Base-by-base conservation (phyloP, 2,113 vertebrate genomes). In the Osmerus eperlanus region DNA sequence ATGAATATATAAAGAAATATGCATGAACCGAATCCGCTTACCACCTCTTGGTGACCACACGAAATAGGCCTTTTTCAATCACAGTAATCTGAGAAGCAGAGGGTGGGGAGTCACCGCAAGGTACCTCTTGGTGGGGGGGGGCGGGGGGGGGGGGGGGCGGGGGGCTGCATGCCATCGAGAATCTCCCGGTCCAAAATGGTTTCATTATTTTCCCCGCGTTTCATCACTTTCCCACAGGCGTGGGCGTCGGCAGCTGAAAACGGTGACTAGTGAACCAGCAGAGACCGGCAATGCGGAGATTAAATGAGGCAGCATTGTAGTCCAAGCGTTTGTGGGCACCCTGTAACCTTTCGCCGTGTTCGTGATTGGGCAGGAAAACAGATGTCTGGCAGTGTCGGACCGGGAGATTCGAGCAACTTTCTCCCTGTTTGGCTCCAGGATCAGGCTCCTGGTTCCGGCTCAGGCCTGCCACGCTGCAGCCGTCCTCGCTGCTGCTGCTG, bases 1-100 rank as follows among this genome's bases (percentile, higher is more conserved):
- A 86, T 90, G 85, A 89, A 91, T 90, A 84, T 81, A 77, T 87
- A 85, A 89, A 82, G 68, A 51, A 81, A 72, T 68, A 72, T 78
- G 80, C 81, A 86, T 86, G 79, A 80, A 90, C 89, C 87, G 88
- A 81, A 89, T 82, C 76, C 65, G 80, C 72, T 77, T 65, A 67
- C 68, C 51, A 36, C 53, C 60, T 84, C 78, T 83, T 78, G 77
- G 67, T 73, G 72, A 74, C 71, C 61, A 41, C 65, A 70, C 36
- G 63, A 78, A 76, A 76, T 71, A 0, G 2, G 13, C 74, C 58
- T 88, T 84, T 32, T 73, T 78, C 83, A 78, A 64, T 71, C 70
- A 69, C 19, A 54, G 65, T 67, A 72, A 81, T 81, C 85, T 79
- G 77, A 67, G 60, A 62, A 56, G 63, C 25, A 74, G 65, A 65